Evolutionary conservation across 2,888 invertebrate genomes (phyloP), one percentile per base, ranked within the genome.

Genomic region (Kryphioiulus occultus): DNA sequence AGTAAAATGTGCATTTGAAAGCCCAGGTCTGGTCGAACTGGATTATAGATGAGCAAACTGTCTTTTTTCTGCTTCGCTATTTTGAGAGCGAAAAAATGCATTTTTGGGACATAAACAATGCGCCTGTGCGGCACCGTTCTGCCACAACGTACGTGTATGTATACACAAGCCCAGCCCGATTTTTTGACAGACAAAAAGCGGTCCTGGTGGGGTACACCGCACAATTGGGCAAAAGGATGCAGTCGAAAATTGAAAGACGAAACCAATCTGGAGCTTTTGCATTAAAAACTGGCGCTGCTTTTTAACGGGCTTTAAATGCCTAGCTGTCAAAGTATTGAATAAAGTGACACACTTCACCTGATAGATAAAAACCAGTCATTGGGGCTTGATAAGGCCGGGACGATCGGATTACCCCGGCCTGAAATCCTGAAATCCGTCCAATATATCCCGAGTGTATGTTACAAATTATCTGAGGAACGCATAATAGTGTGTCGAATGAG

Each of bases 261-360:
- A 68, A 68, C 68, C 68, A 68, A 68, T 68, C 68, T 68, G 68
- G 10, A 12, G n/a, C 68, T 26, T 68, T 68, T 68, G n/a, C 68
- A 68, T 68, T 68, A 68, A 68, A 68, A 68, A 68, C 26, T 9
- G 68, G 68, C 26, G 68, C 68, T 68, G 68, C 68, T n/a, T 68
- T 68, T 68, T 68, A 84, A 84, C 35, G 35, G 9, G 83, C 83
- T 83, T 30, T n/a, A 39, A 35, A 83, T 35, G 35, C 35, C 22
- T 22, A 86, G 86, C 86, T 86, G 86, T 86, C 86, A 86, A 86
- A 86, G 44, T 84, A 84, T 32, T 39, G 86, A 53, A 47, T 39
- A 39, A 86, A 53, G 44, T 86, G 86, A 84, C 84, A 84, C 84
- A 84, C 84, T 42, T 86, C 86, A 53, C 86, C 86, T 47, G 86